Base-by-base conservation (phyloP, 1,140 invertebrate genomes). In the Papilio polyxenes region DNA sequence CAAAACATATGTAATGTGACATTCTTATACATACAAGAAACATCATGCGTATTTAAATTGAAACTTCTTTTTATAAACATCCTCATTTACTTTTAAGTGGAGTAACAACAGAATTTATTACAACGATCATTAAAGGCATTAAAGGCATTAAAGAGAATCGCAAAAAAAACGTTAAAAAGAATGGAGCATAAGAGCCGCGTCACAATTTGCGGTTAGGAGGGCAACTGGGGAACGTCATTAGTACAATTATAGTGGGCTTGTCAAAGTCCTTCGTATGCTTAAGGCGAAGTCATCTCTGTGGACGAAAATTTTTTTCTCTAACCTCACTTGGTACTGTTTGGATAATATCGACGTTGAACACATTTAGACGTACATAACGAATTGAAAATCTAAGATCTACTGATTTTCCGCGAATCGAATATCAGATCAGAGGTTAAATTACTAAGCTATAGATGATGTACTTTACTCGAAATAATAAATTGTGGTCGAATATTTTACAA, bases 231-330 rank as follows among this genome's bases (percentile, higher is more conserved):
- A 80, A 44, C 23, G 62, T 80, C 78, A 65, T 80, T 80, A 80
- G 78, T 62, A 69, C 78, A 80, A 80, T 80, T 80, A 80, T 80
- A 80, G 78, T 80, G 78, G 78, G 78, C 78, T 80, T 69, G 78
- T 69, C 78, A 69, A 80, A 69, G 78, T 80, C 59, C 78, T 69
- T 80, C 40, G 37, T 69, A 40, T 77, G 44, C 40, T 80, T 80
- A 80, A 80, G 78, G 78, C 40, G 78, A 80, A 69, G 78, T 11
- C 44, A 51, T 31, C 11, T 31, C 49, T 37, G 13, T 7, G 13
- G 62, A 65, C 23, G 3, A 65, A 65, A 31, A 65, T 31, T 31
- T 31, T 31, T 31, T 31, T 31, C 23, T 31, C 23, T 1, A 31
- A 31, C 23, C 23, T 31, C 23, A 31, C 23, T 31, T 31, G 23